Base-by-base conservation (phyloP, 2,797 vertebrate species). In the Gymnoscopelus braueri region DNA sequence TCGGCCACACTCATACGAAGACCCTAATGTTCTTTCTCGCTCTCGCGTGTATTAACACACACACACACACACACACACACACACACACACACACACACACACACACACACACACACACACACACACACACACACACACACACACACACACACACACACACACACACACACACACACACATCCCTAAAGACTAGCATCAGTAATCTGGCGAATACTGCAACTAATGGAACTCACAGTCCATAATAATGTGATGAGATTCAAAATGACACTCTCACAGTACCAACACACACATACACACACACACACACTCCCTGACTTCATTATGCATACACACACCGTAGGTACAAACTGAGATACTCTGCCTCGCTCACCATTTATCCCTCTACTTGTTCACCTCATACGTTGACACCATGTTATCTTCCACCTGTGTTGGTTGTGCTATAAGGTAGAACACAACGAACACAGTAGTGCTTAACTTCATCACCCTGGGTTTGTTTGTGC, bases 171-270 rank as follows among this genome's bases (percentile, higher is more conserved):
- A 55, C 63, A 54, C 79, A 80, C 51, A 72, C 67, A 59, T 84
- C 81, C 78, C 80, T 65, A 15, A 69, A 77, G 79, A 83, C 65
- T 63, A 66, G 71, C 71, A 82, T 78, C 62, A 60, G 73, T 86
- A 81, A 82, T 76, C 68, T 80, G 51, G 60, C 61, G 39, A 86
- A 86, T 71, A 82, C 39, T 77, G 74, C 60, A 62, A 63, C 74
- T 83, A 83, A 87, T 84, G 65, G 55, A 84, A 84, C 57, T 70
- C 70, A 66, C 75, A 60, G 57, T 76, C 69, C 23, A 64, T 76
- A 75, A 67, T 72, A 76, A 85, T 81, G 67, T 84, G 82, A 86
- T 70, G 74, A 81, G 70, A 86, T 87, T 65, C 49, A 75, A 82
- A 81, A 19, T 86, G 84, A 84, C 84, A 76, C 63, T 35, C 60